phyloP scores from a whole-genome alignment of 2,113 vertebrate species.

The Odocoileus virginianus region DNA sequence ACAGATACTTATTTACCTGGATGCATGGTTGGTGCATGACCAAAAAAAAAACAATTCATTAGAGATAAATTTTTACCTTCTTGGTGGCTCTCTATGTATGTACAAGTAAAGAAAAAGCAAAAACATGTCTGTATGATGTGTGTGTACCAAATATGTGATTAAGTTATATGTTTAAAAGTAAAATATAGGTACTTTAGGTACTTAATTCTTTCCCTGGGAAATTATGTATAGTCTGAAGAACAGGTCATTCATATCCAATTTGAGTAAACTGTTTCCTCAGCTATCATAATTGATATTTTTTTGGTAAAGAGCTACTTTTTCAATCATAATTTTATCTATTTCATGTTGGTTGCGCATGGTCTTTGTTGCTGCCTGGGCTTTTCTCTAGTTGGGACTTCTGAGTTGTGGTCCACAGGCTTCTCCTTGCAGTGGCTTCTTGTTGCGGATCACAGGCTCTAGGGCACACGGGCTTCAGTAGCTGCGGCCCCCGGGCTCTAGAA shows the following conservation, averaged over 20 bases:
- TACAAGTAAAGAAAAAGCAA: not conserved
- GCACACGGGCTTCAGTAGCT: rapidly evolving
- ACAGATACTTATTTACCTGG: not conserved
- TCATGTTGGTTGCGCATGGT: not conserved
- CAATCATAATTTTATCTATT: not conserved
- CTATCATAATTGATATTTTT: not conserved
- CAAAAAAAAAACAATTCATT: not conserved
- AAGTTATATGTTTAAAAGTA: not conserved
- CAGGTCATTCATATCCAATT: not conserved
- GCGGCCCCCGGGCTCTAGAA: rapidly evolving
- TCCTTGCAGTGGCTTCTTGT: not conserved
- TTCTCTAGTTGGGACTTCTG: not conserved
- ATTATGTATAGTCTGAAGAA: not conserved
- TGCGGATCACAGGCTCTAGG: not conserved
- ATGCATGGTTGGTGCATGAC: not conserved
- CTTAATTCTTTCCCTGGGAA: not conserved
- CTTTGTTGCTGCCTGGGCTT: not conserved
- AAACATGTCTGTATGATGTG: not conserved
- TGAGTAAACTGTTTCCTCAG: not conserved
- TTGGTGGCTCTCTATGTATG: not conserved
- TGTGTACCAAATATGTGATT: not conserved
- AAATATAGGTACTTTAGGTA: not conserved
- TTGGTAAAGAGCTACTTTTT: not conserved
- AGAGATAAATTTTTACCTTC: not conserved
- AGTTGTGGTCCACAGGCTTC: not conserved